Conservation (phyloP, 1,140 invertebrate genomes). For the Brachystomella parvula region DNA sequence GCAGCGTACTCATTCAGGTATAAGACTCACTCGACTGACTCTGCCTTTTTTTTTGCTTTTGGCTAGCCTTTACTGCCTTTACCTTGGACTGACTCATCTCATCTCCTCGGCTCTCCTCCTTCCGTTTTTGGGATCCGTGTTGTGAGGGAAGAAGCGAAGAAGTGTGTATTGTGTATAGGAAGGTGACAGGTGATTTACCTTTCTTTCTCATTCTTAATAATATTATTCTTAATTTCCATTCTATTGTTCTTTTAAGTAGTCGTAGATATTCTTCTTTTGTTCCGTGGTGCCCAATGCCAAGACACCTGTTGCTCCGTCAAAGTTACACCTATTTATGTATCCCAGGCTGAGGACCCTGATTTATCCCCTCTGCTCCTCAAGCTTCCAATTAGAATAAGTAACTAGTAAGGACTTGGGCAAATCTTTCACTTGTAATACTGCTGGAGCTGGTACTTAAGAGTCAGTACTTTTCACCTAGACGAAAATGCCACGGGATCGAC, state of each 20-base stretch:
- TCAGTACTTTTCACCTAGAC: too few relatives aligned
- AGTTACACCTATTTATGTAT: too few relatives aligned
- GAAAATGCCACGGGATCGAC: slow-evolving; percentile 29
- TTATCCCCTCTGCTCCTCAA: too few relatives aligned
- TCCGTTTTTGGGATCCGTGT: not conserved
- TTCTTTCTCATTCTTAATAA: not conserved
- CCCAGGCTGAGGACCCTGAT: too few relatives aligned
- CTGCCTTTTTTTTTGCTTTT: too few relatives aligned
- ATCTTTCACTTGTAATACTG: too few relatives aligned
- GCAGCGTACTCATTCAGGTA: too few relatives aligned
- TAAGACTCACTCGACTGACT: too few relatives aligned
- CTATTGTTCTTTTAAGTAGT: not conserved
- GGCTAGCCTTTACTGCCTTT: too few relatives aligned
- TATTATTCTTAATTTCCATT: not conserved
- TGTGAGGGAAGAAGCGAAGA: not conserved
- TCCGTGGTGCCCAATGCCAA: not conserved
- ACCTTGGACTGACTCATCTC: slow-evolving; percentile 11
- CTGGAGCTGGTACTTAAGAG: too few relatives aligned
- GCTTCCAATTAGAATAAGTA: too few relatives aligned
- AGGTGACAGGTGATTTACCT: slow-evolving; percentile 6
- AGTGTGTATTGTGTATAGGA: not conserved
- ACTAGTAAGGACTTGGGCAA: too few relatives aligned
- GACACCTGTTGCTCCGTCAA: slow-evolving; percentile 5
- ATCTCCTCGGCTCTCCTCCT: slow-evolving; percentile 8
- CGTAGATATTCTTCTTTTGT: not conserved